Percentiles rank a stretch among this genome's conserved stretches.
These are phyloP conservation scores for Branchellion lobata DNA, from an alignment of 2,888 invertebrate species.

Conservation along the genomic window DNA sequence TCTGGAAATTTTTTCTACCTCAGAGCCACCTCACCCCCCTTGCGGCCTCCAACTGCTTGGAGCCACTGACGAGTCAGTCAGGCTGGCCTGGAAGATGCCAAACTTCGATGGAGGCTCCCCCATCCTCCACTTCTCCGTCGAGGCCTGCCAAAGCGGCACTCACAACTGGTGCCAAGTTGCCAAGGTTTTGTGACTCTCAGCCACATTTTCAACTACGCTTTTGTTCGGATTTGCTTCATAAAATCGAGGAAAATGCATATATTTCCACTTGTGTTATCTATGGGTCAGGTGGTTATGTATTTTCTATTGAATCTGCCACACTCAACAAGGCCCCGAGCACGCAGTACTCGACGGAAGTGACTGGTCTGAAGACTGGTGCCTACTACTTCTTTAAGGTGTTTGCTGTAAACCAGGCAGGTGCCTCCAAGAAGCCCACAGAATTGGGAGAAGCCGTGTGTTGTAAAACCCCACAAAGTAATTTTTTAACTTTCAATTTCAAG, in stretches of 20 bases:
- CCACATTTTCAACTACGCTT: too few relatives aligned
- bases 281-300: too few relatives aligned
- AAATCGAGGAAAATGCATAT: too few relatives aligned
- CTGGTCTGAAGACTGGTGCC: conserved; percentile 46
- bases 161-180: conserved; percentile 23
- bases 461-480: conserved; percentile 30
- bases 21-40: conserved; percentile 55
- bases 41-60: conserved; percentile 53
- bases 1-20: background rate
- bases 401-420: conserved; percentile 80
- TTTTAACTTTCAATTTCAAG: too few relatives aligned
- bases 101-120: conserved; percentile 52
- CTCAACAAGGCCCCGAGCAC: conserved; percentile 31
- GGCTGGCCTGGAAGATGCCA: conserved; percentile 53
- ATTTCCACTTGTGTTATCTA: too few relatives aligned
- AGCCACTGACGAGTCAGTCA: conserved; percentile 51
- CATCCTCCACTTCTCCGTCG: conserved; percentile 57
- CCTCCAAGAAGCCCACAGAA: conserved; percentile 56
- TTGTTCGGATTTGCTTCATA: too few relatives aligned
- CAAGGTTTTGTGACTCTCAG: background rate
- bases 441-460: conserved; percentile 47
- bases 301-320: too few relatives aligned
- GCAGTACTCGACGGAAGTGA: conserved; percentile 49
- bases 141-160: conserved; percentile 50
- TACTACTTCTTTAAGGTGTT: conserved; percentile 80